Evolutionary conservation across 1,140 invertebrate species (phyloP), one percentile per base, ranked within the genome.

Genomic region (Rhysida immarginata): DNA sequence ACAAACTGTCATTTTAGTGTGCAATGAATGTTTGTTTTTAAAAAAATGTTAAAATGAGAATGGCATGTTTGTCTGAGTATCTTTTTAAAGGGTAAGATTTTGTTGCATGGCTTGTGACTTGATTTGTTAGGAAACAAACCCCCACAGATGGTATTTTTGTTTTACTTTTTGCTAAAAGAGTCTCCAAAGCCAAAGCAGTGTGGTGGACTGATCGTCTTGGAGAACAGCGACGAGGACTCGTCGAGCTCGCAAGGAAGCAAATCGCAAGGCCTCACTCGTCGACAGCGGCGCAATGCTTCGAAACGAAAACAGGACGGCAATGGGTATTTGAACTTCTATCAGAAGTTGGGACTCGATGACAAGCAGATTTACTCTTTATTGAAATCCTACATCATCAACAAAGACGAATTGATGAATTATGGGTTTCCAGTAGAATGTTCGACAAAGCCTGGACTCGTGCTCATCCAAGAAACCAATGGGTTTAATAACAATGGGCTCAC

Each of bases 381-480:
- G 21, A 68, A 68, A 0, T 69, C 69, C 13, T 84, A 87, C 65
- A 61, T 81, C 0, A 69, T 90, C 23, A 75, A 74, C 1, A 70
- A 74, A 1, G 75, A 81, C 26, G 75, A 85, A 53, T 70, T 89
- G 55, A 70, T 76, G 16, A 71, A 78, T 2, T 74, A 85, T 55
- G 85, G 85, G 0, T 92, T 79, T 66, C 88, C 87, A 0, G 65
- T 84, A 0, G 76, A 81, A 29, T 75, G 78, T 53, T 73, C 73
- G 11, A 66, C 74, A 1, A 75, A 77, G 29, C 74, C 78, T 1
- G 77, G 76, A 1, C 71, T 71, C 59, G 81, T 77, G 0, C 73
- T 82, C 35, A 76, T 85, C 14, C 18, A 23, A 21, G n/a, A 50
- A n/a, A 14, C 46, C 13, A 51, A 54, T 24, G 25, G 45, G 14